Conservation (phyloP, 2,888 invertebrate species). For the Tuberolachnus salignus region DNA sequence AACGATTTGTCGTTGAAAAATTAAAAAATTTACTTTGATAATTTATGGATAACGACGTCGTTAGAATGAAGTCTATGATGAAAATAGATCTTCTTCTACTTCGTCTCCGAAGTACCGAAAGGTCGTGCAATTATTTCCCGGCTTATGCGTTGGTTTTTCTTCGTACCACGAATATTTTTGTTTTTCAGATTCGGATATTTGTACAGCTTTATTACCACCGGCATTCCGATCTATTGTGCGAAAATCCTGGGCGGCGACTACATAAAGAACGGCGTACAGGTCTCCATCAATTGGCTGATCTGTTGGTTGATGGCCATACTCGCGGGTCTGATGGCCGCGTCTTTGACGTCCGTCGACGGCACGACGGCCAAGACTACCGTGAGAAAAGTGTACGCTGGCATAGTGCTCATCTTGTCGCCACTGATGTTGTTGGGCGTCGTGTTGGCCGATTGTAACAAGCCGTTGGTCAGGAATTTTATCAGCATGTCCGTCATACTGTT, state of each 20-base stretch:
- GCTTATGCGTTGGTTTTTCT: too few species aligned
- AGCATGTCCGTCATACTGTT: neutral
- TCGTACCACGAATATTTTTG: neutral
- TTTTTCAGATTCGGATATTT: slow-evolving; percentile 21
- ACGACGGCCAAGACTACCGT: neutral
- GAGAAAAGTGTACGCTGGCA: slow-evolving; percentile 5
- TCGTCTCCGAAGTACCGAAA: too few species aligned
- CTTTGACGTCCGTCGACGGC: neutral
- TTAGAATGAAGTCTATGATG: too few species aligned
- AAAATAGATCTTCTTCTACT: too few species aligned
- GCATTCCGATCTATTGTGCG: neutral
- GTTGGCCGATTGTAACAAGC: neutral
- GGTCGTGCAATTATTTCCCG: too few species aligned
- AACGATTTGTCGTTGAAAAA: too few species aligned
- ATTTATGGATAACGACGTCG: too few species aligned
- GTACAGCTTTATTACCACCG: slow-evolving; percentile 20
- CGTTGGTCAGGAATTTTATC: neutral
- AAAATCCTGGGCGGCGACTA: slow-evolving; percentile 11
- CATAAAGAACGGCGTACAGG: neutral
- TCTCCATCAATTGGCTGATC: neutral
- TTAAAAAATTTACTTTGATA: too few species aligned
- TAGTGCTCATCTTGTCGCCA: slow-evolving; percentile 17
- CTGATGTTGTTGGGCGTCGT: slow-evolving; percentile 26
- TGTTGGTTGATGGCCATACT: slow-evolving; percentile 14
- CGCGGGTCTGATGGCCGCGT: neutral